Conservation (phyloP, 30 jellyfish, hydroid and myxozoan species). For the Hydra vulgaris region DNA sequence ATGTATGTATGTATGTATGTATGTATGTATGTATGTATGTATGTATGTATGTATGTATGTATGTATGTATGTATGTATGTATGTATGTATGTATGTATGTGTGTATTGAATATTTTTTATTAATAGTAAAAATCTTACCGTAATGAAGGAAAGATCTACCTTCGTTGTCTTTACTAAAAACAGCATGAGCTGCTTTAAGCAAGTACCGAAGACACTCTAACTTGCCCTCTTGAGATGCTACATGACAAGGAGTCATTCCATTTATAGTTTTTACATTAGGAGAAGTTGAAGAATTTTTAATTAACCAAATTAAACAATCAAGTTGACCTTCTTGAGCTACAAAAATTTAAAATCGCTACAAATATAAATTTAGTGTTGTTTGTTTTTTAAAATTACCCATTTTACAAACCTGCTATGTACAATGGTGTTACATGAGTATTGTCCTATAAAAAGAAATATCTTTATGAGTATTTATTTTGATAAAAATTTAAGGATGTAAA, state of each 20-base stretch:
- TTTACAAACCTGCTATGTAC: slow-evolving; percentile 53
- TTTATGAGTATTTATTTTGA: too few species aligned
- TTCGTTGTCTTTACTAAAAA: slow-evolving; percentile 31
- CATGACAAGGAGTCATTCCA: slow-evolving; percentile 82
- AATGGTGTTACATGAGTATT: slow-evolving; percentile 40
- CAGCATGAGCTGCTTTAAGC: slow-evolving; percentile 46
- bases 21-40: too few species aligned
- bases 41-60: too few species aligned
- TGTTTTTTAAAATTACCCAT: neutral
- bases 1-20: too few species aligned
- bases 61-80: too few species aligned
- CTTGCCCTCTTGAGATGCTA: slow-evolving; percentile 92
- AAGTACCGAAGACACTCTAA: slow-evolving; percentile 68
- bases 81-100: too few species aligned
- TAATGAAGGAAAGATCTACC: slow-evolving; percentile 78
- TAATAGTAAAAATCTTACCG: too few species aligned
- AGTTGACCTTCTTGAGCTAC: slow-evolving; percentile 86
- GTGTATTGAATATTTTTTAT: too few species aligned
- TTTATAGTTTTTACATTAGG: slow-evolving; percentile 45
- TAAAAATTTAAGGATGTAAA: too few species aligned
- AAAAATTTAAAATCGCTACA: neutral
- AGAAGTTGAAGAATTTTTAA: slow-evolving; percentile 36
- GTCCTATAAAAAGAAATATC: slow-evolving; percentile 27
- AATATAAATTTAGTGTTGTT: neutral
- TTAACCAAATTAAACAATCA: slow-evolving; percentile 81